Conservation (phyloP, 2,797 vertebrate species). For the Poecilia wingei region DNA sequence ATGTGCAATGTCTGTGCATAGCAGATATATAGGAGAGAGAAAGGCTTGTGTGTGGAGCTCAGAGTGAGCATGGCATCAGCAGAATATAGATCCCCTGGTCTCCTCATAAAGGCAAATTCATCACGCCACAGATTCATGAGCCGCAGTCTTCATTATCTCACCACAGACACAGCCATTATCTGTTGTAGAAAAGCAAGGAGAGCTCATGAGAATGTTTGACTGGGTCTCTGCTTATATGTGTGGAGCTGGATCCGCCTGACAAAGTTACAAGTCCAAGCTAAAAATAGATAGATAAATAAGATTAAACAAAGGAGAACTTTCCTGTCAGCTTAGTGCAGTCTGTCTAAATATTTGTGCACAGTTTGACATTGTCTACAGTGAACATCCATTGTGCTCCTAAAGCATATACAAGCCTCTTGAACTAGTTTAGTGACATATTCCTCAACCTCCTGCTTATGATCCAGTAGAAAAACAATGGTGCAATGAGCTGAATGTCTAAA, state of each 20-base stretch:
- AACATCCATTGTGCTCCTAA: conserved; percentile 31
- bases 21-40: conserved; percentile 1
- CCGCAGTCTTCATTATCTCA: conserved; percentile 44
- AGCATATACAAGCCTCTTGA: conserved; percentile 27
- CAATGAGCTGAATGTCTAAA: conserved; percentile 1
- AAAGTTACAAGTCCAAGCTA: not conserved
- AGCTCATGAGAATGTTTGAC: not conserved
- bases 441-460: conserved; percentile 4
- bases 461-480: conserved; percentile 27
- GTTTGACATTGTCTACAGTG: conserved; percentile 16
- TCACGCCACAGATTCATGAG: conserved; percentile 59
- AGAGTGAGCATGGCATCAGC: conserved; percentile 48
- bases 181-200: conserved; percentile 13
- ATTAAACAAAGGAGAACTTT: conserved; percentile 26
- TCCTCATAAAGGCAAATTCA: conserved; percentile 57
- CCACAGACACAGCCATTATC: conserved; percentile 26
- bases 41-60: conserved; percentile 27
- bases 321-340: not conserved
- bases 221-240: not conserved
- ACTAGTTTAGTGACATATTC: conserved; percentile 39
- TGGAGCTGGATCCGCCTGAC: not conserved
- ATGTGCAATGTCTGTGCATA: conserved; percentile 2
- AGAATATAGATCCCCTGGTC: conserved; percentile 62
- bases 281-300: not conserved
- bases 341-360: conserved; percentile 11